phyloP scores from a whole-genome alignment of 2,113 vertebrate species.

The Oncorhynchus masou region DNA sequence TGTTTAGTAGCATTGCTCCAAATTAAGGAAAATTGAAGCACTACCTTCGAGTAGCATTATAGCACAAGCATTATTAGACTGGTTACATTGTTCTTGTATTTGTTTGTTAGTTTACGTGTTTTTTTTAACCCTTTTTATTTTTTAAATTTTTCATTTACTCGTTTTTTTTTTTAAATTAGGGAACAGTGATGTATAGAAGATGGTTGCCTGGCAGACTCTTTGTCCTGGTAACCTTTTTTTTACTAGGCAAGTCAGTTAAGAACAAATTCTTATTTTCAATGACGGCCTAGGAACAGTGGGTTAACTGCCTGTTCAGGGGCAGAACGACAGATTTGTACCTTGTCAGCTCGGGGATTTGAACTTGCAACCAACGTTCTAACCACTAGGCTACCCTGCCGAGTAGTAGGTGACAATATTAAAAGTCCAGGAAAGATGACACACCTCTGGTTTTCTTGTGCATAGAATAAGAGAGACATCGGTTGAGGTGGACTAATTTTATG shows the following conservation, averaged over 20 bases:
- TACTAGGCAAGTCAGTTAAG: too few species aligned
- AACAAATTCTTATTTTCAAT: too few species aligned
- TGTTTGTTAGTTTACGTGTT: slow-evolving; percentile 18
- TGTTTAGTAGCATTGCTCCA: not conserved
- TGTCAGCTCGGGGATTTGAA: too few species aligned
- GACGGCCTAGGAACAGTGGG: too few species aligned
- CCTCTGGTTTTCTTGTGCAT: too few species aligned
- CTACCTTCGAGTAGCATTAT: slow-evolving; percentile 23
- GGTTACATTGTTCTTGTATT: slow-evolving; percentile 29
- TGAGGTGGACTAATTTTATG: too few species aligned
- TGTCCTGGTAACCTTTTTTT: not conserved
- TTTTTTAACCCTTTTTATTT: not conserved
- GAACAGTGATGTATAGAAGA: not conserved
- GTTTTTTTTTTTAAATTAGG: not conserved
- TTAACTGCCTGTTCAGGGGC: too few species aligned
- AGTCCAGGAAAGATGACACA: too few species aligned
- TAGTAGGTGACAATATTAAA: not conserved
- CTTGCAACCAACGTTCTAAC: too few species aligned
- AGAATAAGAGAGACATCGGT: too few species aligned
- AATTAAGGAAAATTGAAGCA: not conserved
- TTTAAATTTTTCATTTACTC: not conserved
- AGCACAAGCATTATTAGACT: slow-evolving; percentile 37
- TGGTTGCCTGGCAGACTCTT: not conserved
- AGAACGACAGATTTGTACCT: too few species aligned
- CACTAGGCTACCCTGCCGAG: too few species aligned